Percentiles rank a stretch among this genome's conserved stretches.
These are phyloP conservation scores for Periophthalmodon schlosseri DNA, from an alignment of 2,113 vertebrate species.

Conservation along the genomic window DNA sequence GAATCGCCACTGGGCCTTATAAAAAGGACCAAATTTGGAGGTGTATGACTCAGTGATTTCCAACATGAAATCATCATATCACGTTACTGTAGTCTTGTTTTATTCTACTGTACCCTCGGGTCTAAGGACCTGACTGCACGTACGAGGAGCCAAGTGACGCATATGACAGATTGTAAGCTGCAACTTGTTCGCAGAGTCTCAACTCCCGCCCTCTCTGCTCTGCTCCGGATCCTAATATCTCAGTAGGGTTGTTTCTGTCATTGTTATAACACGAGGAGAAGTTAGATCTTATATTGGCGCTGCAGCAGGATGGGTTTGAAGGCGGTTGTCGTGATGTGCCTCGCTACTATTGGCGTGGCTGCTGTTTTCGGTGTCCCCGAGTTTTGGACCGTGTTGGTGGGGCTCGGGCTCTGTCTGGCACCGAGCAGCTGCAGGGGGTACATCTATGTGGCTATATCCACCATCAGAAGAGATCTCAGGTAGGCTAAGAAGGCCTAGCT, in stretches of 20 bases:
- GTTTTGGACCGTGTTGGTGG: slow-evolving; percentile 61
- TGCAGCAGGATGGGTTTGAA: slow-evolving; percentile 29
- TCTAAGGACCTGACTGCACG: neutral
- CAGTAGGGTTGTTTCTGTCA: neutral
- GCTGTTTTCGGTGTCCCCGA: slow-evolving; percentile 33
- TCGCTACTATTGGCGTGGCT: slow-evolving; percentile 39
- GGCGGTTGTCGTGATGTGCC: slow-evolving; percentile 5
- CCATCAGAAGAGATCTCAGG: slow-evolving; percentile 82
- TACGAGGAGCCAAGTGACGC: slow-evolving; percentile 21
- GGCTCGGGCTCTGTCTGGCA: slow-evolving; percentile 73
- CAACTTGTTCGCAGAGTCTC: slow-evolving; percentile 28
- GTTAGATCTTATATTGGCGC: neutral
- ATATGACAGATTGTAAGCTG: slow-evolving; percentile 28
- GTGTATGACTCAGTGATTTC: neutral
- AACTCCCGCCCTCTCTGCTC: neutral
- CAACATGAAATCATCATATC: neutral
- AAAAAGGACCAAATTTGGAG: no score
- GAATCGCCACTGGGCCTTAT: no score
- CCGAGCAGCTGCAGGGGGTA: slow-evolving; percentile 77
- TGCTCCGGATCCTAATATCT: neutral
- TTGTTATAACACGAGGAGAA: neutral
- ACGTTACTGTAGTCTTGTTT: no score
- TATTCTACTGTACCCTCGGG: neutral
- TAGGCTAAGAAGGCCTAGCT: slow-evolving; percentile 56
- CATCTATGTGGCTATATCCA: slow-evolving; percentile 75